Percentiles rank a stretch among this genome's conserved stretches.
These are phyloP conservation scores for Hirtodrosophila duncani DNA, from an alignment of 2,888 invertebrate genomes.

Conservation along the genomic window DNA sequence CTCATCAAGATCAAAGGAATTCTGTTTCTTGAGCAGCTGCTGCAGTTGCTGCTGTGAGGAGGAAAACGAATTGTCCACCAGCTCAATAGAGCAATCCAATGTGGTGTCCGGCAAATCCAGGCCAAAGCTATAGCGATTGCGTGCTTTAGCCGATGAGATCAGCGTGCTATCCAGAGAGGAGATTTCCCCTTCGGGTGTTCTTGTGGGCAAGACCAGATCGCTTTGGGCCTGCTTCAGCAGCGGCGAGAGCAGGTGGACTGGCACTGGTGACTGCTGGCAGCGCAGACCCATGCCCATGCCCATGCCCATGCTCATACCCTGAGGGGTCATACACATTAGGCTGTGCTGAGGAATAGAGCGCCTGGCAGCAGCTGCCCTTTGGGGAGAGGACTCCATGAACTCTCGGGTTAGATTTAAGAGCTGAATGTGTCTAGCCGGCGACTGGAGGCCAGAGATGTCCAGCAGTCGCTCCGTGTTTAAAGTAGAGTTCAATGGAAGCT, in stretches of 20 bases:
- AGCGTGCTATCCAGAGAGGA: slow-evolving; percentile 43
- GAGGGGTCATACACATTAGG: slow-evolving; percentile 72
- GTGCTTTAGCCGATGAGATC: slow-evolving; percentile 1
- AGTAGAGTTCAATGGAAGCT: slow-evolving; percentile 75
- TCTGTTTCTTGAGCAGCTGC: slow-evolving; percentile 81
- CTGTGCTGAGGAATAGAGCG: slow-evolving; percentile 40
- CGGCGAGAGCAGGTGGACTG: slow-evolving; percentile 54
- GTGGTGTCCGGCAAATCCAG: slow-evolving; percentile 76
- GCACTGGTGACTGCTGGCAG: slow-evolving; percentile 49
- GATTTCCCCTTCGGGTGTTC: slow-evolving; percentile 64
- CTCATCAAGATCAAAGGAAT: slow-evolving; percentile 89
- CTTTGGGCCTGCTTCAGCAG: slow-evolving; percentile 67
- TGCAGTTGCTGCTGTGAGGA: slow-evolving; percentile 65
- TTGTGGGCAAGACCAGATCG: slow-evolving; percentile 67
- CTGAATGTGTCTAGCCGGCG: slow-evolving; percentile 65
- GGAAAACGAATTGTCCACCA: slow-evolving; percentile 76
- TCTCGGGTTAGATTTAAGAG: slow-evolving; percentile 73
- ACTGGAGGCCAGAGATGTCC: slow-evolving; percentile 60
- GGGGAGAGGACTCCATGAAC: slow-evolving; percentile 53
- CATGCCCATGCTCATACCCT: too few species aligned
- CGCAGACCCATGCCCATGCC: too few species aligned
- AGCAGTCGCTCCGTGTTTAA: slow-evolving; percentile 73
- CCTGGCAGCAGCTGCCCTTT: slow-evolving; percentile 8
- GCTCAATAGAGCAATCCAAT: slow-evolving; percentile 77
- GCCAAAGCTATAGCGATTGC: slow-evolving; percentile 76